Evolutionary conservation across 2,888 invertebrate genomes (phyloP).

Genomic region (Matsumyia berberina): DNA sequence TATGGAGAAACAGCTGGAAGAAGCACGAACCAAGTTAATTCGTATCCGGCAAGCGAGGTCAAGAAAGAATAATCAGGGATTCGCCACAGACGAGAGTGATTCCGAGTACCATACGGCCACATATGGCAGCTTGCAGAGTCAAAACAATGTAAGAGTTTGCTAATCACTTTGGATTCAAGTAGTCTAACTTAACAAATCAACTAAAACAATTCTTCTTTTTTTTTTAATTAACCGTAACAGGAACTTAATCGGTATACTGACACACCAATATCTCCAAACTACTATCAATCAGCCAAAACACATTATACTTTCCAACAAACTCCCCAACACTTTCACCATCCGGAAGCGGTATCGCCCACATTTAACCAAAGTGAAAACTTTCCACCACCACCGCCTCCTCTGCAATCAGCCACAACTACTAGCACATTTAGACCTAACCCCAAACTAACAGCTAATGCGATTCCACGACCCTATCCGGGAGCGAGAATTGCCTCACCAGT

Average conservation of each 20-base stretch:
- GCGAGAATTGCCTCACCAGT: slow-evolving; percentile 78
- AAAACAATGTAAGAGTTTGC: slow-evolving; percentile 82
- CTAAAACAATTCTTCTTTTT: slow-evolving; percentile 23
- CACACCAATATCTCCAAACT: slow-evolving; percentile 82
- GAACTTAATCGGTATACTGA: slow-evolving; percentile 82
- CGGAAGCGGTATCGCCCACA: slow-evolving; percentile 83
- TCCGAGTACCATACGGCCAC: slow-evolving; percentile 84
- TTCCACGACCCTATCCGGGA: slow-evolving; percentile 84
- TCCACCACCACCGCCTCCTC: slow-evolving; percentile 83
- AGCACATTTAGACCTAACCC: slow-evolving; percentile 83
- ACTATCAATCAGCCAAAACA: slow-evolving; percentile 80
- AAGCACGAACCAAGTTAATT: slow-evolving; percentile 94
- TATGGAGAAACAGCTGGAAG: slow-evolving; percentile 96
- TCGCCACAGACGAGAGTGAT: slow-evolving; percentile 87
- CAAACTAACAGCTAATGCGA: slow-evolving; percentile 84
- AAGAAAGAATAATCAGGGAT: slow-evolving; percentile 87
- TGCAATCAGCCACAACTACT: slow-evolving; percentile 82
- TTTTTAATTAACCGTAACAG: slow-evolving; percentile 76
- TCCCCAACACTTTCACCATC: slow-evolving; percentile 83
- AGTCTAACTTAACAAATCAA: slow-evolving; percentile 34
- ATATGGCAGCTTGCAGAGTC: slow-evolving; percentile 82
- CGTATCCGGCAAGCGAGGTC: slow-evolving; percentile 97
- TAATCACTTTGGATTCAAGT: slow-evolving; percentile 31
- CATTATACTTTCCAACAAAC: slow-evolving; percentile 79
- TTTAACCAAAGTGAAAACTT: slow-evolving; percentile 80